A percentile compares a stretch with the other conserved stretches of the same genome.
phyloP scores from a whole-genome alignment of 1,140 invertebrate genomes.

The Musca vetustissima region DNA sequence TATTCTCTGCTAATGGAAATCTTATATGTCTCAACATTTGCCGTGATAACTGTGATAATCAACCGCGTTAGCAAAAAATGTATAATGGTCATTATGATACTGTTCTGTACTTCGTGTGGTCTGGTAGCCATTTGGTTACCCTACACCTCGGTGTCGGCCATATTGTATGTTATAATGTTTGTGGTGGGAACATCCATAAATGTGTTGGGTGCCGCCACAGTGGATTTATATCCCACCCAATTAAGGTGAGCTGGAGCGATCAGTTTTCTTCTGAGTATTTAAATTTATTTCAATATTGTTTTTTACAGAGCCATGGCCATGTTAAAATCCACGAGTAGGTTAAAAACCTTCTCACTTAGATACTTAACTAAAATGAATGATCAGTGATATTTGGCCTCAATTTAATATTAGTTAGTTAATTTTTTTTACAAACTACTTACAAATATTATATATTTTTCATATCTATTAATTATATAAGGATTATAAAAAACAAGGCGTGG shows the following conservation, averaged over 20 bases:
- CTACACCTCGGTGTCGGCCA: constrained; percentile 28
- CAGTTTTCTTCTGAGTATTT: not conserved
- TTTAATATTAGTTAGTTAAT: too few species aligned
- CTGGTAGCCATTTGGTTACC: constrained; percentile 27
- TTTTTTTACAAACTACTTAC: too few species aligned
- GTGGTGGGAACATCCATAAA: constrained; percentile 36
- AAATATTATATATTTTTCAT: too few species aligned
- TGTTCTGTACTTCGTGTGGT: constrained; percentile 28
- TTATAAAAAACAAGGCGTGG: too few species aligned
- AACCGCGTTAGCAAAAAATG: constrained; percentile 29
- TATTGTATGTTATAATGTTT: constrained; percentile 35
- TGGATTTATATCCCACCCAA: constrained; percentile 48
- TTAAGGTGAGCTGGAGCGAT: constrained; percentile 32
- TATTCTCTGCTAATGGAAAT: constrained; percentile 33
- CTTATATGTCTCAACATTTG: constrained; percentile 31
- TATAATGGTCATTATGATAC: constrained; percentile 28
- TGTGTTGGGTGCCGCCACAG: constrained; percentile 41
- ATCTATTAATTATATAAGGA: too few species aligned
- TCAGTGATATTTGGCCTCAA: too few species aligned
- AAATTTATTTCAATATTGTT: not conserved
- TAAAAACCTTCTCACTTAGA: too few species aligned
- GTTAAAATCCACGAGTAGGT: not conserved
- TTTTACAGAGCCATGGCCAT: constrained; percentile 42
- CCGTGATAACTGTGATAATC: constrained; percentile 30
- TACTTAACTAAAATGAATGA: too few species aligned